Conservation (phyloP, 1,140 invertebrate species). For the Bathynomus jamesi region DNA sequence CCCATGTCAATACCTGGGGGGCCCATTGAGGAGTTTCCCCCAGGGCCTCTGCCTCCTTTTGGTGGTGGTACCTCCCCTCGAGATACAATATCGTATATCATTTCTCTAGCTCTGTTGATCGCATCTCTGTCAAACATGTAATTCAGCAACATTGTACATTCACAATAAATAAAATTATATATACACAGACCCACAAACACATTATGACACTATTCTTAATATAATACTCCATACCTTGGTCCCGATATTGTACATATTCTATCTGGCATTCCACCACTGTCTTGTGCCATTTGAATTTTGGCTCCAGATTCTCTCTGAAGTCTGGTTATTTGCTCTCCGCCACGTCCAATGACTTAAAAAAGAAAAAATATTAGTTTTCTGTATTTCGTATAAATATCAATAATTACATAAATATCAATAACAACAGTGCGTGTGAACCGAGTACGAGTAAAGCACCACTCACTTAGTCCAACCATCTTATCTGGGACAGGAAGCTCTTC, state of each 20-base stretch:
- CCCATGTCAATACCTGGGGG: conserved; percentile 41
- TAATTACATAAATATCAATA: too few relatives aligned
- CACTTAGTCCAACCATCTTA: conserved; percentile 85
- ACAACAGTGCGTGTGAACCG: conserved; percentile 88
- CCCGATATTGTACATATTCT: conserved; percentile 86
- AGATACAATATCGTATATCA: conserved; percentile 61
- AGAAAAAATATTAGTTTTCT: too few relatives aligned
- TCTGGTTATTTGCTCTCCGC: conserved; percentile 90
- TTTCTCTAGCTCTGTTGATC: conserved; percentile 62
- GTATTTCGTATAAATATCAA: too few relatives aligned
- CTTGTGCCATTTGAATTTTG: conserved; percentile 94
- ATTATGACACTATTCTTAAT: conserved; percentile 56
- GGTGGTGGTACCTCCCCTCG: conserved; percentile 34
- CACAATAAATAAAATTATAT: background rate
- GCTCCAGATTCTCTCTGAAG: conserved; percentile 92
- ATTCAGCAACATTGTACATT: background rate
- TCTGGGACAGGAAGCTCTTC: conserved; percentile 86
- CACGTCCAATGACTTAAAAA: conserved; percentile 75
- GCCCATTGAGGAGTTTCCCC: conserved; percentile 44
- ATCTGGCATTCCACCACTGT: conserved; percentile 72
- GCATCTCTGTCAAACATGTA: conserved; percentile 18
- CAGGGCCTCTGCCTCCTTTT: conserved; percentile 16
- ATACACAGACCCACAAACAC: background rate
- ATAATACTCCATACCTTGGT: conserved; percentile 65
- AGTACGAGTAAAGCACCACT: conserved; percentile 87